Percentiles rank a stretch among this genome's conserved stretches.
These are phyloP conservation scores for Drosophila prostipennis DNA, from an alignment of 2,888 invertebrate genomes.

Conservation along the genomic window DNA sequence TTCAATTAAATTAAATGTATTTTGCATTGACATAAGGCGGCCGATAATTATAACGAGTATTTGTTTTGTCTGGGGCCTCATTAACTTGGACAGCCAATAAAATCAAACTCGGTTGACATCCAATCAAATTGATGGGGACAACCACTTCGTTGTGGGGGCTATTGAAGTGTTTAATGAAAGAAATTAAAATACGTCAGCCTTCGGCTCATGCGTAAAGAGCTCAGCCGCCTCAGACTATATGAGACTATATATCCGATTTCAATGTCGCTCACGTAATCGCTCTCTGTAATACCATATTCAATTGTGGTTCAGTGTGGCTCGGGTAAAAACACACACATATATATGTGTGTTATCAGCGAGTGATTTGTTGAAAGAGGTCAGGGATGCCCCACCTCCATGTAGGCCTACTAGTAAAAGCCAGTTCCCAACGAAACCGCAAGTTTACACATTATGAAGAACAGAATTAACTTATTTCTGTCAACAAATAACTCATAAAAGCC, in stretches of 20 bases:
- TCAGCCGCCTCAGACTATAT: slow-evolving; percentile 18
- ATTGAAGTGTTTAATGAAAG: slow-evolving; percentile 39
- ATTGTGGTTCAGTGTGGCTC: slow-evolving; percentile 18
- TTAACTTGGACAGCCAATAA: slow-evolving; percentile 42
- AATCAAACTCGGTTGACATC: slow-evolving; percentile 44
- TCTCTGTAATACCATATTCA: slow-evolving; percentile 36
- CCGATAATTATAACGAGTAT: slow-evolving; percentile 32
- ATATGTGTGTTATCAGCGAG: slow-evolving; percentile 24
- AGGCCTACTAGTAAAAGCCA: slow-evolving; percentile 8
- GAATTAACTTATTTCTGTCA: not conserved
- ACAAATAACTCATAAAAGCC: not conserved
- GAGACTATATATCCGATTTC: slow-evolving; percentile 47
- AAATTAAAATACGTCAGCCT: slow-evolving; percentile 47
- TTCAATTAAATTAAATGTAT: slow-evolving; percentile 50
- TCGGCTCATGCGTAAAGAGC: slow-evolving; percentile 49
- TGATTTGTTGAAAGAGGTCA: slow-evolving; percentile 55
- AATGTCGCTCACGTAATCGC: slow-evolving; percentile 69
- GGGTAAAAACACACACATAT: not conserved
- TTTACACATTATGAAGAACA: not conserved
- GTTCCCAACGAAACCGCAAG: not conserved
- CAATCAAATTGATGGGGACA: slow-evolving; percentile 46
- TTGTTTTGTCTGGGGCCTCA: slow-evolving; percentile 30
- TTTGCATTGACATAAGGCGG: slow-evolving; percentile 50
- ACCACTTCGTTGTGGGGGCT: slow-evolving; percentile 28
- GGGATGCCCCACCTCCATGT: slow-evolving; percentile 36